These are phyloP conservation scores for Prionace glauca DNA, from an alignment of 2,797 vertebrate genomes.

Conservation along the genomic window DNA sequence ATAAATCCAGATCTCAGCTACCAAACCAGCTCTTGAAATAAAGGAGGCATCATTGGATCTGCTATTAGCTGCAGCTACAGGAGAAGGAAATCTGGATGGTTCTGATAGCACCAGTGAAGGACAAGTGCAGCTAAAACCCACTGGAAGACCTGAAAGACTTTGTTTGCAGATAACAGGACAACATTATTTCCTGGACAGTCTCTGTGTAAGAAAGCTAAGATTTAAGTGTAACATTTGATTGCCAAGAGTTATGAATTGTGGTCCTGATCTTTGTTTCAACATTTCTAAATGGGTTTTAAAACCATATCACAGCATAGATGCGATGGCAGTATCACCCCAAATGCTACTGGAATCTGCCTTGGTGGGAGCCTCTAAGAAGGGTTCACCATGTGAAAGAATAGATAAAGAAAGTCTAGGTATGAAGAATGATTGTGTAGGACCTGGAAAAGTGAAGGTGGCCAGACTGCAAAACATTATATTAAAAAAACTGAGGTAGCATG, in stretches of 20 bases:
- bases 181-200: neutral
- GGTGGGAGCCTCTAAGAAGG: neutral
- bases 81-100: neutral
- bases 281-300: neutral
- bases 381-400: neutral
- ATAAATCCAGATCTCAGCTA: no score
- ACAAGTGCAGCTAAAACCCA: neutral
- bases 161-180: neutral
- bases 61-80: no score
- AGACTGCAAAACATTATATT: neutral
- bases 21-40: no score
- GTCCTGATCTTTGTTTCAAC: neutral
- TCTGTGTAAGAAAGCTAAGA: neutral
- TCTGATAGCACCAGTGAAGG: neutral
- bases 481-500: neutral
- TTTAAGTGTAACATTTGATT: neutral
- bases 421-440: neutral
- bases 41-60: no score
- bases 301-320: neutral
- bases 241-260: neutral
- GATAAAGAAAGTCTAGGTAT: neutral
- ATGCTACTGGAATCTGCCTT: neutral
- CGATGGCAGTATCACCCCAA: neutral
- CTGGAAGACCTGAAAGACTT: neutral
- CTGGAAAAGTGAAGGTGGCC: neutral